phyloP scores from a whole-genome alignment of 2,797 vertebrate species.

The Alfaro cultratus region DNA sequence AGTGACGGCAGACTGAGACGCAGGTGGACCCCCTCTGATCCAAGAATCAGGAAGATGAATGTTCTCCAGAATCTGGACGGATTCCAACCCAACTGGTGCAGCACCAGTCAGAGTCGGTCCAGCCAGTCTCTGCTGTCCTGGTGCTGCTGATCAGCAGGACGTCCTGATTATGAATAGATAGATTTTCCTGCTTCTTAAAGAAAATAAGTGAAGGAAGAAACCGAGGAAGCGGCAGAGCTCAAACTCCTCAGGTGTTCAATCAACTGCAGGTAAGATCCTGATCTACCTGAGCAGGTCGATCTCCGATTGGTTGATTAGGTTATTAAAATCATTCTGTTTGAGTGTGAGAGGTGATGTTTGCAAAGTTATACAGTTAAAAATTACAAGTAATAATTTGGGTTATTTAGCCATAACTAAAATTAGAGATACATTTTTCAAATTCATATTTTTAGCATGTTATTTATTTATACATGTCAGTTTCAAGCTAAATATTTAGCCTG shows the following conservation, averaged over 20 bases:
- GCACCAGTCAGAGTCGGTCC: background rate
- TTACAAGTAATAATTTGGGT: background rate
- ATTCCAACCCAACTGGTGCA: background rate
- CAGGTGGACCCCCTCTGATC: conserved; percentile 5
- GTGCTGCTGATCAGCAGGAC: background rate
- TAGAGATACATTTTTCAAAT: background rate
- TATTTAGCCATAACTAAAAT: background rate
- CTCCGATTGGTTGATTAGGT: background rate
- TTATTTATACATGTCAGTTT: background rate
- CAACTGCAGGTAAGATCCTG: background rate
- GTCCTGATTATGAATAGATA: background rate
- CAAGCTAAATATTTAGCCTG: no score
- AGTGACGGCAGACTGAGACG: conserved; percentile 1
- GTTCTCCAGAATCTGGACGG: background rate
- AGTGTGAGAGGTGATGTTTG: background rate
- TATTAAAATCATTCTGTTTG: background rate
- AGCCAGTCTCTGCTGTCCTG: background rate
- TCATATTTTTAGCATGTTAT: background rate
- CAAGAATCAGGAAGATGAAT: background rate
- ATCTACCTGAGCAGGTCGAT: background rate
- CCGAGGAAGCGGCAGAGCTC: background rate
- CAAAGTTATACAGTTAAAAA: background rate
- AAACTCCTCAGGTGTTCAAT: background rate
- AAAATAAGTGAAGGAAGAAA: background rate
- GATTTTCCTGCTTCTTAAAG: background rate